Evolutionary conservation across 2,888 invertebrate species (phyloP), one percentile per base, ranked within the genome.

Genomic region (Melipona beecheii): DNA sequence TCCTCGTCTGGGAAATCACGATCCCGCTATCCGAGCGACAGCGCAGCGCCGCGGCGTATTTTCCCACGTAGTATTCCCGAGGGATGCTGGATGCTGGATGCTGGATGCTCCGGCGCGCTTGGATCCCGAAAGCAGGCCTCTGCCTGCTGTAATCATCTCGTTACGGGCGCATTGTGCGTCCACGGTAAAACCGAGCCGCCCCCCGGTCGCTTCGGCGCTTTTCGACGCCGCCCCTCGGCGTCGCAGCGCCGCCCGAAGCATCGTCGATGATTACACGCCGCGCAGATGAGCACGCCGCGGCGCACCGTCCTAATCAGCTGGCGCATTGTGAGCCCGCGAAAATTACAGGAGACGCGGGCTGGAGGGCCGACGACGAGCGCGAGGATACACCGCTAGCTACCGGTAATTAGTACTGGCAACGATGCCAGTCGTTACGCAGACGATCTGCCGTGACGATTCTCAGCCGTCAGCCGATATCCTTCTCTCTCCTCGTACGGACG

Each of bases 121-220:
- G 84, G 83, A 89, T 86, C 74, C 85, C 90, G 66, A 89, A 86
- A 89, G 83, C 88, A 78, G 62, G 75, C 80, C 85, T 89, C 91
- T 54, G 89, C 91, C 91, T 54, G 89, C 91, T 91, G 92, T 93
- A 93, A 93, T 93, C 92, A 93, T 93, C 93, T 93, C 92, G 92
- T 93, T 93, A 93, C 90, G 87, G 89, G 84, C 84, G 90, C 90
- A 93, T 93, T 93, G 93, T 93, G 84, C 83, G 73, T 60, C 64
- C 81, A 15, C 62, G 78, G 90, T 88, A 89, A 89, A 88, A 90
- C 87, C 83, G 83, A 69, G 73, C 49, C 66, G 50, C 69, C 86
- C 86, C 60, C 19, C 60, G 19, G 17, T 60, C 49, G 21, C 36
- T 54, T 4, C 52, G 19, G 27, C 72, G 31, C 76, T 56, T 79